Evolutionary conservation across 2,888 invertebrate genomes (phyloP).

Genomic region (Lamellibrachia satsuma): DNA sequence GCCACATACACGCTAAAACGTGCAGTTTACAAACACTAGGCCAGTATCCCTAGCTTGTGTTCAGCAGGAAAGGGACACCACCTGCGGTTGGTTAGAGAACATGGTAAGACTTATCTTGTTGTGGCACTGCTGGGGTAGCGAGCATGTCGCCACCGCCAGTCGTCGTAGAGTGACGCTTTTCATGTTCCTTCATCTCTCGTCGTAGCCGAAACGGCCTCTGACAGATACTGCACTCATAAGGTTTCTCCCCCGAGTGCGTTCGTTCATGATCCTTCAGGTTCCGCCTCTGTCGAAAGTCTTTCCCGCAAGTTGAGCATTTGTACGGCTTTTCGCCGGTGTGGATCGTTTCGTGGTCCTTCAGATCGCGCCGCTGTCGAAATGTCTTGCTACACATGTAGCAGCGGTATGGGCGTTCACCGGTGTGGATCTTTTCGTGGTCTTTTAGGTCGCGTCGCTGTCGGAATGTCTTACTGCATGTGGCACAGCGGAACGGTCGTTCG

Average conservation of each 20-base stretch:
- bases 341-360: conserved; percentile 14
- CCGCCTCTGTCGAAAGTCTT: conserved; percentile 22
- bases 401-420: not conserved
- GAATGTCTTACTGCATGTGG: conserved; percentile 20
- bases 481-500: conserved; percentile 1
- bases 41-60: not conserved
- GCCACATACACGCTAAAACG: not conserved
- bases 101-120: conserved; percentile 10
- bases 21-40: not conserved
- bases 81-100: not conserved
- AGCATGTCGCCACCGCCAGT: not conserved
- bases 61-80: not conserved
- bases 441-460: conserved; percentile 21
- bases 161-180: not conserved
- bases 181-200: conserved; percentile 5
- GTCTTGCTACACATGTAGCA: conserved; percentile 22
- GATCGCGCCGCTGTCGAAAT: conserved; percentile 14
- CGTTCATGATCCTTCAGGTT: conserved; percentile 21
- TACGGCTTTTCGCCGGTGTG: conserved; percentile 23
- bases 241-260: not conserved
- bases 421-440: conserved; percentile 20
- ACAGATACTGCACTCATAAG: not conserved
- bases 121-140: not conserved
- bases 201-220: not conserved
- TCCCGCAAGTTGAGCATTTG: conserved; percentile 11